Evolutionary conservation across 2,113 vertebrate genomes (phyloP).

Genomic region (Mobula hypostoma): DNA sequence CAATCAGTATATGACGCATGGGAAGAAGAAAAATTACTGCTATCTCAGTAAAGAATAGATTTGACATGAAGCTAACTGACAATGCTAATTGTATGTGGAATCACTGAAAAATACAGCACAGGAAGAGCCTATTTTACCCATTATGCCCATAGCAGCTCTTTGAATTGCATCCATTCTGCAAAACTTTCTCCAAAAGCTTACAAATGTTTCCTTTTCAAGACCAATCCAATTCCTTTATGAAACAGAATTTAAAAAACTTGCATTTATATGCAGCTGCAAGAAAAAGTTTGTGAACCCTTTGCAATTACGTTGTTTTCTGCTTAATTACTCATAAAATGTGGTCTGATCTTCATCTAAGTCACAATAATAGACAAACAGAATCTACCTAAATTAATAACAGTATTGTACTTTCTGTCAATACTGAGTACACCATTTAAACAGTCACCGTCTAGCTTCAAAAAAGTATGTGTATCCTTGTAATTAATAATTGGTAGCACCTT

Average conservation of each 20-base stretch:
- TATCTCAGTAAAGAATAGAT: background rate
- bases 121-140: background rate
- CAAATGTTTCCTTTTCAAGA: background rate
- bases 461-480: too few species aligned
- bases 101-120: background rate
- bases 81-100: background rate
- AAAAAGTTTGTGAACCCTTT: too few species aligned
- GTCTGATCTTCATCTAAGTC: too few species aligned
- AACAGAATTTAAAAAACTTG: background rate
- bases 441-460: too few species aligned
- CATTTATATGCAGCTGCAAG: too few species aligned
- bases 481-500: too few species aligned
- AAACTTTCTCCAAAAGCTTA: background rate
- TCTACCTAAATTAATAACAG: too few species aligned
- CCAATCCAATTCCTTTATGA: background rate
- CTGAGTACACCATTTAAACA: too few species aligned
- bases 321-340: too few species aligned
- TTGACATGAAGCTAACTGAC: background rate
- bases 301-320: too few species aligned
- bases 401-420: too few species aligned
- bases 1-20: background rate
- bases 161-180: background rate
- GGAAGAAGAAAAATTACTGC: background rate
- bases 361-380: too few species aligned
- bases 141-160: background rate